Conservation (phyloP, 2,888 invertebrate genomes). For the Deroplatys truncata region DNA sequence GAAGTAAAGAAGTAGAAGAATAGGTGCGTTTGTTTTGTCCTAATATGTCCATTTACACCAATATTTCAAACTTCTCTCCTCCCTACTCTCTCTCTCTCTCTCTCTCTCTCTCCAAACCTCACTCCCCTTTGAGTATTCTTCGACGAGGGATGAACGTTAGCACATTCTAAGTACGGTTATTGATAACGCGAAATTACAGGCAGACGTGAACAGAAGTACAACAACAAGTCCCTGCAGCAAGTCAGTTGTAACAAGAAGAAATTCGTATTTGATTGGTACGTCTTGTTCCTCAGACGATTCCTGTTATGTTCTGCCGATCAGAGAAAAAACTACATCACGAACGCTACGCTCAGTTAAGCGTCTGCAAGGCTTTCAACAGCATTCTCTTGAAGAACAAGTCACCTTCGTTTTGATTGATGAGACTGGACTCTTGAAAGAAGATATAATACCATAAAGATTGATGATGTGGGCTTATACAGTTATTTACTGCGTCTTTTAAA, state of each 20-base stretch:
- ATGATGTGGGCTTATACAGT: neutral
- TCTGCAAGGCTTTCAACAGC: neutral
- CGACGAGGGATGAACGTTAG: too few species aligned
- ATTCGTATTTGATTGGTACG: neutral
- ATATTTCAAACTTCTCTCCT: too few species aligned
- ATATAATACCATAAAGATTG: neutral
- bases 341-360: neutral
- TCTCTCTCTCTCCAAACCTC: too few species aligned
- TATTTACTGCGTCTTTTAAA: neutral
- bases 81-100: too few species aligned
- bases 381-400: neutral
- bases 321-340: neutral
- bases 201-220: neutral
- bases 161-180: too few species aligned
- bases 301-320: neutral
- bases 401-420: neutral
- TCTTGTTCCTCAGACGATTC: neutral
- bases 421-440: neutral
- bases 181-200: too few species aligned
- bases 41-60: too few species aligned
- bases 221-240: neutral
- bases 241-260: neutral
- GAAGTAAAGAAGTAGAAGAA: too few species aligned
- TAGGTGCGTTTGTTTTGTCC: too few species aligned
- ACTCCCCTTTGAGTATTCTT: too few species aligned